Conservation (phyloP, 2,888 invertebrate species). For the Acleris holmiana region DNA sequence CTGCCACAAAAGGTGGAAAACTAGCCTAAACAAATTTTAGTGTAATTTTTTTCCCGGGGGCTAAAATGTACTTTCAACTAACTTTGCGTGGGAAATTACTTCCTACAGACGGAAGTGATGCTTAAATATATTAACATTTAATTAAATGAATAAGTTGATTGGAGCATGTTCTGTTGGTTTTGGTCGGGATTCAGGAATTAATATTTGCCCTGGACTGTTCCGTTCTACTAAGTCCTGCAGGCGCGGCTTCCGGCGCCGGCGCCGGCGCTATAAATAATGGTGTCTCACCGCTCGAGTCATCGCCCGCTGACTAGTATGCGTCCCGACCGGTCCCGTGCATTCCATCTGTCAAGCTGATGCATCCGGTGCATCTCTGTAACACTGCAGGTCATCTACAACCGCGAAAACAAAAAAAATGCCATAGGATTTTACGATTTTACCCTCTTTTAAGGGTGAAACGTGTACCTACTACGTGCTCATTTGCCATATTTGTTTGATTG, state of each 20-base stretch:
- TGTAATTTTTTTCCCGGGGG: too few relatives aligned
- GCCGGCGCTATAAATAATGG: constrained; percentile 80
- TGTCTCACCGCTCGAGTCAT: constrained; percentile 80
- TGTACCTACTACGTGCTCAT: background rate
- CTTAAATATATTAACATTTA: too few relatives aligned
- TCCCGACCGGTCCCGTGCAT: constrained; percentile 66
- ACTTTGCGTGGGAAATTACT: too few relatives aligned
- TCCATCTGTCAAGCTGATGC: constrained; percentile 63
- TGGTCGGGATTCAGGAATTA: background rate
- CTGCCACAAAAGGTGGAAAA: background rate
- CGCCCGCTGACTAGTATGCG: constrained; percentile 64
- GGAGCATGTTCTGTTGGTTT: background rate
- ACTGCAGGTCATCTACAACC: too few relatives aligned
- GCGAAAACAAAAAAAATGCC: too few relatives aligned
- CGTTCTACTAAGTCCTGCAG: constrained; percentile 67
- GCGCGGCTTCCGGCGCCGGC: constrained; percentile 79
- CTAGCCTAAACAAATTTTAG: too few relatives aligned
- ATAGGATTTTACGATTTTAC: too few relatives aligned
- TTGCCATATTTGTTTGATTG: background rate
- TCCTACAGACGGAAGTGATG: too few relatives aligned
- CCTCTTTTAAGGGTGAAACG: background rate
- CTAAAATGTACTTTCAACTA: too few relatives aligned
- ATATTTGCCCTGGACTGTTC: constrained; percentile 54
- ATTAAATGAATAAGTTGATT: too few relatives aligned
- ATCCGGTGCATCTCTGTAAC: constrained; percentile 31